Percentiles rank a stretch among this genome's conserved stretches.
Conservation (phyloP, 2,797 vertebrate species). For the Lepilemur septentrionalis region DNA sequence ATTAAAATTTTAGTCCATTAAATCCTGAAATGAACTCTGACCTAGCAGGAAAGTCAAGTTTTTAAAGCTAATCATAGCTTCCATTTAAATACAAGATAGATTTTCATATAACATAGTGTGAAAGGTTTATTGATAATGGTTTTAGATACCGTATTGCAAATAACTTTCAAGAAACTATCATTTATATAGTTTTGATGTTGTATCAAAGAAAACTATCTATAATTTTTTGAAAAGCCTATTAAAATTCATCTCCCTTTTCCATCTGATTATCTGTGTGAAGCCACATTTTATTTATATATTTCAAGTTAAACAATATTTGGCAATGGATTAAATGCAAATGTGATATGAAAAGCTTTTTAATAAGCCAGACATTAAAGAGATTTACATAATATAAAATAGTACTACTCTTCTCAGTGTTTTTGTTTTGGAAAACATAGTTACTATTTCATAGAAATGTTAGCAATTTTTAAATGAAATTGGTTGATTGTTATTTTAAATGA, state of each 20-base stretch:
- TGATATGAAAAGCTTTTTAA: background rate
- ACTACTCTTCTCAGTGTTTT: background rate
- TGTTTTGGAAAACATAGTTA: background rate
- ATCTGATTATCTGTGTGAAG: background rate
- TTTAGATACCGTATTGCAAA: background rate
- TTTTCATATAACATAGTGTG: background rate
- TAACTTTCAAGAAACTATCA: background rate
- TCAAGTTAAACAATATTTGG: background rate
- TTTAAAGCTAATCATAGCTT: background rate
- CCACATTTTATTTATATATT: background rate
- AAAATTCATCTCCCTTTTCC: background rate
- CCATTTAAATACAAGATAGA: background rate
- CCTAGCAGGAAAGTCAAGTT: background rate
- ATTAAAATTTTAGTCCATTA: background rate
- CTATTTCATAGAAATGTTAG: background rate
- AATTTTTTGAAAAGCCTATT: constrained; percentile 19
- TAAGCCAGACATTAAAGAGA: background rate
- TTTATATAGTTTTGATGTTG: background rate
- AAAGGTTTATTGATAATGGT: background rate
- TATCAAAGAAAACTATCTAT: background rate
- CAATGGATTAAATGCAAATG: background rate
- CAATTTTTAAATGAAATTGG: background rate
- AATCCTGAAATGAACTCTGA: constrained; percentile 11
- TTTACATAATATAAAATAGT: background rate
- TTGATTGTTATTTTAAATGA: constrained; percentile 1